These are phyloP conservation scores for Phengaris arion DNA, from an alignment of 2,888 invertebrate genomes.

Conservation along the genomic window DNA sequence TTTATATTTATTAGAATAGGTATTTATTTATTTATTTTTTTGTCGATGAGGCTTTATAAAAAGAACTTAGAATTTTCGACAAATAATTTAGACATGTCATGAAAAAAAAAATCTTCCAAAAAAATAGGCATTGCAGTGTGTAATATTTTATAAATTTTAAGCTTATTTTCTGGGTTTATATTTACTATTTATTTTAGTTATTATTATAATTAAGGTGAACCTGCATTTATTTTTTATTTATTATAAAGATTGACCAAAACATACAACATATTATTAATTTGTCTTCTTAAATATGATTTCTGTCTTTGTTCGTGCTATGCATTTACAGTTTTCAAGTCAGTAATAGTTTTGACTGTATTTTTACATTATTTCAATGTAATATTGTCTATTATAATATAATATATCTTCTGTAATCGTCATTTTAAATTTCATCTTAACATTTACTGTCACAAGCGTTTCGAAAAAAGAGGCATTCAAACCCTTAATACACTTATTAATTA, in stretches of 20 bases:
- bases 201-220: not conserved
- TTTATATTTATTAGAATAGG: not conserved
- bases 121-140: not conserved
- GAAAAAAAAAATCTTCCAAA: not conserved
- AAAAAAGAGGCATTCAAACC: not conserved
- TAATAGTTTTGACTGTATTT: not conserved
- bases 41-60: too few relatives aligned
- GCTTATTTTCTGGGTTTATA: not conserved
- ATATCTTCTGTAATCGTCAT: not conserved
- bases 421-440: not conserved
- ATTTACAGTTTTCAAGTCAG: constrained; percentile 2
- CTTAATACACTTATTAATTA: not conserved
- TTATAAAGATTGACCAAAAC: not conserved
- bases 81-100: not conserved
- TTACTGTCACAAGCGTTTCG: not conserved
- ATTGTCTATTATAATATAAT: not conserved
- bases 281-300: not conserved
- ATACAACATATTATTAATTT: not conserved
- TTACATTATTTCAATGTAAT: not conserved
- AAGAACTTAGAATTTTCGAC: not conserved
- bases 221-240: constrained; percentile 4
- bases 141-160: not conserved
- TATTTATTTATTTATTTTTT: constrained; percentile 1
- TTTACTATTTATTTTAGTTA: not conserved
- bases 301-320: not conserved